Conservation (phyloP, 2,888 invertebrate species). For the Aphelenchoides bicaudatus region DNA sequence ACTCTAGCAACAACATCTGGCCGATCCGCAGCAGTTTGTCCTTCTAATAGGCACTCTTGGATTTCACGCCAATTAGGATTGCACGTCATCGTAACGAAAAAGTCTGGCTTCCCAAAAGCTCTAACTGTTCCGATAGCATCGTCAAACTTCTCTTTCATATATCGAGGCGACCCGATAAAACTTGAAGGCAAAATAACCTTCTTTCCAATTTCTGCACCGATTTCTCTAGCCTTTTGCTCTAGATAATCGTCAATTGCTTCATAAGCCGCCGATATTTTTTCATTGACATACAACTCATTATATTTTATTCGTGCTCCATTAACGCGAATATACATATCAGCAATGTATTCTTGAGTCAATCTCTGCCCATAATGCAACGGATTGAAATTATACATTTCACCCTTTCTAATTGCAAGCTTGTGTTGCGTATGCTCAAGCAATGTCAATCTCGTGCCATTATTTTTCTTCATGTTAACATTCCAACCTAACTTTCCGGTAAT, state of each 20-base stretch:
- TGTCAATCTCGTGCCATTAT: constrained; percentile 3
- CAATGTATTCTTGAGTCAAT: constrained; percentile 21
- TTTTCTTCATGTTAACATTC: constrained; percentile 17
- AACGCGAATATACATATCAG: constrained; percentile 17
- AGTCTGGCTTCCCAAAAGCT: constrained; percentile 40
- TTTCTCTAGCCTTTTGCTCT: neutral
- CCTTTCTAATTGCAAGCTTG: constrained; percentile 8
- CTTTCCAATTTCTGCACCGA: constrained; percentile 4
- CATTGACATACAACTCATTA: constrained; percentile 1
- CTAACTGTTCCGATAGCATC: constrained; percentile 46
- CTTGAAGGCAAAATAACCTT: constrained; percentile 15
- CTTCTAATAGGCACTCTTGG: neutral
- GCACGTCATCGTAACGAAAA: constrained; percentile 60
- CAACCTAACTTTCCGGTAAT: constrained; percentile 12
- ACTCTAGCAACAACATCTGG: constrained; percentile 44
- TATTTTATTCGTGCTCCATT: constrained; percentile 23
- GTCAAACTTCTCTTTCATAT: constrained; percentile 27
- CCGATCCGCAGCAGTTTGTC: constrained; percentile 22
- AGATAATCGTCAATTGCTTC: constrained; percentile 11
- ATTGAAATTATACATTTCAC: constrained; percentile 27
- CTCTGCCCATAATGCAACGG: constrained; percentile 17
- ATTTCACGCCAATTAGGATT: constrained; percentile 54
- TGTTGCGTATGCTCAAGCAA: constrained; percentile 1
- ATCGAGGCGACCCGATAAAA: constrained; percentile 20
- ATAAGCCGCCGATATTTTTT: neutral